Base-by-base conservation (phyloP, 2,113 vertebrate species). In the Spermophilus dauricus region DNA sequence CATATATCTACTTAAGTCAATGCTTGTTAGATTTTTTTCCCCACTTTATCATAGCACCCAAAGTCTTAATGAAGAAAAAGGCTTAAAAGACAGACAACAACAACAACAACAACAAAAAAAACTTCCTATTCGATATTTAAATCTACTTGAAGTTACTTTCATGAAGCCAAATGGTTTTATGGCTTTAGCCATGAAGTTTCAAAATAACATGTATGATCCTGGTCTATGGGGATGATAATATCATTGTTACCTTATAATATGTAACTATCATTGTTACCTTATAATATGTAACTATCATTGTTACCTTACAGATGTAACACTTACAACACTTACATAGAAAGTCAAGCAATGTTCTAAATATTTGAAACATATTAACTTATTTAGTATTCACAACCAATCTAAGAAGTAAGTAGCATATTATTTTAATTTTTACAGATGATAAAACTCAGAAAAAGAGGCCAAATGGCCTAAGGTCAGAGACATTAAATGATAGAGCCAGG, bases 271-370 rank as follows among this genome's bases (percentile, higher is more conserved):
- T 18, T 30, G 65, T 86, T 73, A 94, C 28, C 34, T 42, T 84
- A 95, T 63, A 63, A 63, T 10, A 63, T 26, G 61, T 14, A 89
- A 48, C 72, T 81, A 67, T 58, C 53, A 88, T 18, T 30, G 65
- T 86, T 73, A 94, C 26, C 34, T 42, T 84, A 95, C 11, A 85
- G 1, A 80, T n/a, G 11, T 39, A 97, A 85, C 37, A 83, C n/a
- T 75, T 80, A 84, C 1, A 97, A 85, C 37, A 83, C n/a, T 75
- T 80, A 84, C 1, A 53, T 0, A 89, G 32, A 45, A 92, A 53
- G 65, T 94, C 51, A 83, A 34, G 39, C 26, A 92, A 72, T 67
- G 14, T 77, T 86, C 12, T 86, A 86, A 89, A n/a, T 89, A 92
- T 83, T 58, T 56, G 61, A 92, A 65, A 94, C 73, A 30, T 48